Evolutionary conservation across 2,797 vertebrate genomes (phyloP).

Genomic region (Pachyuromys duprasi): DNA sequence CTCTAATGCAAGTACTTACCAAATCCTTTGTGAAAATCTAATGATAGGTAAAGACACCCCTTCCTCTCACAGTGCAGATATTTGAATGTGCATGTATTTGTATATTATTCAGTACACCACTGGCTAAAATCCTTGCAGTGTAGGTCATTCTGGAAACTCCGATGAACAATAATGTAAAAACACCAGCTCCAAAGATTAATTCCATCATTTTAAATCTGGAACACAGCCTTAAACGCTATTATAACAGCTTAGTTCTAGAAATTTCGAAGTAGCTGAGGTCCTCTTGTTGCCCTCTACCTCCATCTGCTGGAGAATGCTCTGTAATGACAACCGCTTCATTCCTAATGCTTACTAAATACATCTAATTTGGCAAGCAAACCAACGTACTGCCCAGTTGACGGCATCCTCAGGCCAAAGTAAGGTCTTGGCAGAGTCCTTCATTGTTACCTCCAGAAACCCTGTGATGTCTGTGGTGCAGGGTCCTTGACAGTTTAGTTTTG

Average conservation of each 20-base stretch:
- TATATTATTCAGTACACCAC: neutral
- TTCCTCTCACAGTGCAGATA: neutral
- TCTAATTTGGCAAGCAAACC: neutral
- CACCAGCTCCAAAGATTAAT: constrained; percentile 43
- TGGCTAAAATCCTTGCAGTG: constrained; percentile 2
- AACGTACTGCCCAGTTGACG: neutral
- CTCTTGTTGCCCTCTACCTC: constrained; percentile 1
- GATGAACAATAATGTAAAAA: constrained; percentile 29
- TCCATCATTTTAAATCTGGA: neutral
- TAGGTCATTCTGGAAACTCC: neutral
- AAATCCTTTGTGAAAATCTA: neutral
- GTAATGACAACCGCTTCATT: neutral
- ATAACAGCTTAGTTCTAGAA: neutral
- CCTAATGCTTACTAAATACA: neutral
- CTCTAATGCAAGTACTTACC: neutral
- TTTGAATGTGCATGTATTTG: neutral
- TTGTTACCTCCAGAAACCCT: too few relatives aligned
- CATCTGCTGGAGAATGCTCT: neutral
- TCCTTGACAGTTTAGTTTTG: constrained; percentile 30
- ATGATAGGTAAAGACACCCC: neutral
- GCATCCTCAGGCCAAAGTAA: neutral
- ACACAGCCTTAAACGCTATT: neutral
- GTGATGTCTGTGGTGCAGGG: neutral
- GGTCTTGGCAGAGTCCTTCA: neutral
- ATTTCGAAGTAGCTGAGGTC: neutral